Conservation (phyloP, 2,888 invertebrate species). For the Leucania comma region DNA sequence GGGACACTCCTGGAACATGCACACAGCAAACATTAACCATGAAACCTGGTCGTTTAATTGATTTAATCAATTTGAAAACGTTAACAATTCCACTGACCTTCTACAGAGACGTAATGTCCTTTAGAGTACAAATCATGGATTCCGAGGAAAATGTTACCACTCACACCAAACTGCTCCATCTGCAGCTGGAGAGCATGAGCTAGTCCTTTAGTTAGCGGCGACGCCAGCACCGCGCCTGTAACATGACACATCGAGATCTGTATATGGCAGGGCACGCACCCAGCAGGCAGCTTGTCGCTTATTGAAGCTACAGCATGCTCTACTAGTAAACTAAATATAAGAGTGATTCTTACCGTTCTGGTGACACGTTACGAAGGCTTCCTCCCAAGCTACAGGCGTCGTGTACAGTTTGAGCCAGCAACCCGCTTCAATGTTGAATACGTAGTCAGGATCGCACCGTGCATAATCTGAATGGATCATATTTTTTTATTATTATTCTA, state of each 20-base stretch:
- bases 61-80: background rate
- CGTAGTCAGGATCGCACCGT: background rate
- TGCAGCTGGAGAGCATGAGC: background rate
- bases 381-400: slow-evolving; percentile 10
- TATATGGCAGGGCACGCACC: no score
- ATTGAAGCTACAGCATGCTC: no score
- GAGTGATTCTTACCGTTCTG: slow-evolving; percentile 18
- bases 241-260: no score
- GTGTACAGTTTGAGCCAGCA: slow-evolving; percentile 36
- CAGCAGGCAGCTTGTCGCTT: no score
- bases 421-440: background rate
- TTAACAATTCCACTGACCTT: slow-evolving; percentile 33
- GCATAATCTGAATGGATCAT: background rate
- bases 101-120: slow-evolving; percentile 35
- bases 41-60: background rate
- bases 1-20: slow-evolving; percentile 27
- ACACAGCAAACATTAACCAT: no score
- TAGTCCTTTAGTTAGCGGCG: slow-evolving; percentile 7
- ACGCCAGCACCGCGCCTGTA: slow-evolving; percentile 40
- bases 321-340: no score
- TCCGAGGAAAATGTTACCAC: slow-evolving; percentile 9
- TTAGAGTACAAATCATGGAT: slow-evolving; percentile 33
- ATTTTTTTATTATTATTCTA: background rate
- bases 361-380: slow-evolving; percentile 14
- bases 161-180: accelerated